phyloP scores from a whole-genome alignment of 1,140 invertebrate genomes.

The Coenobita brevimanus region DNA sequence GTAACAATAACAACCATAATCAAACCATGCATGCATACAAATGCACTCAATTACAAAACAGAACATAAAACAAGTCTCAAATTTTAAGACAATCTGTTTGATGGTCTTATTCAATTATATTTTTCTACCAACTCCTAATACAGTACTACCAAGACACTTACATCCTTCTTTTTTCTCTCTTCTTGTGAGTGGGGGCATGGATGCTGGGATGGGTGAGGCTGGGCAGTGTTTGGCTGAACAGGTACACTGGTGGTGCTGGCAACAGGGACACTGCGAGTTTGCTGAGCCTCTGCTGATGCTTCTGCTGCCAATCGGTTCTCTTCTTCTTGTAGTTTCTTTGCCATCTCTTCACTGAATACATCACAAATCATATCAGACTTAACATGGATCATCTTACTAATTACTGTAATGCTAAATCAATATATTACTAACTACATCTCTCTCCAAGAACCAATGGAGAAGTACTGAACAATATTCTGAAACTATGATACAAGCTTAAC shows the following conservation, averaged over 20 bases:
- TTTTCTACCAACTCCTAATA: no score
- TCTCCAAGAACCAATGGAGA: no score
- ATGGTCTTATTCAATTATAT: no score
- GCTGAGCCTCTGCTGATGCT: conserved; percentile 44
- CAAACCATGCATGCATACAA: no score
- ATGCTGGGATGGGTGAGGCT: conserved; percentile 24
- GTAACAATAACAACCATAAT: no score
- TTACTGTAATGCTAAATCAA: background rate
- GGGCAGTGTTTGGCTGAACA: background rate
- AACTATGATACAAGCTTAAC: no score
- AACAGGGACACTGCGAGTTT: conserved; percentile 15
- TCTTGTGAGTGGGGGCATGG: conserved; percentile 57
- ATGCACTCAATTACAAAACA: no score
- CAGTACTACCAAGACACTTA: no score
- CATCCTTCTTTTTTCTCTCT: conserved; percentile 63
- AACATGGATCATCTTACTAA: background rate
- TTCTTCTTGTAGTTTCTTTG: conserved; percentile 74
- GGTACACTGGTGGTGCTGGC: conserved; percentile 25
- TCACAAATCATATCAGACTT: background rate
- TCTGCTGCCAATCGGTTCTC: conserved; percentile 71
- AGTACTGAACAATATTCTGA: no score
- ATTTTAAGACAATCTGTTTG: no score
- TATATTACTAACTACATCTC: background rate
- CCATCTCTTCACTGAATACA: conserved; percentile 73
- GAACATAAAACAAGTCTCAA: no score